Evolutionary conservation across 2,888 invertebrate species (phyloP), one percentile per base, ranked within the genome.

Genomic region (Drosophila neonasuta): DNA sequence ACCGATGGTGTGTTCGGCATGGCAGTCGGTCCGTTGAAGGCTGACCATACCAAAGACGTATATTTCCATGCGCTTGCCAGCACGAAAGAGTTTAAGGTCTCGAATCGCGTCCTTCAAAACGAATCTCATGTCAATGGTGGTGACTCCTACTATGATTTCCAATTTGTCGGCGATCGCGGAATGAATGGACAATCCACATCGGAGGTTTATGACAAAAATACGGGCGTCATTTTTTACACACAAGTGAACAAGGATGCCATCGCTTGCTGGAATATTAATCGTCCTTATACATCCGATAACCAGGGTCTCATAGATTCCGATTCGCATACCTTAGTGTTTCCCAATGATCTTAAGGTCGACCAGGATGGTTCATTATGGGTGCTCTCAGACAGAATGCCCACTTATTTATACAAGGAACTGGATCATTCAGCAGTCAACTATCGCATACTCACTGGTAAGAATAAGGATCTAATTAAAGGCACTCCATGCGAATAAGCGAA

Each of bases 61-160:
- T 96, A 95, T 90, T 96, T 96, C 94, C 96, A 96, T 89, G 93
- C 96, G 0, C 92, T 96, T 90, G 94, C 96, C 34, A 95, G 95
- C 79, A 95, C 95, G 51, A 94, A 94, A 74, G 96, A 96, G 90
- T 96, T 96, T 89, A 93, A 94, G 60, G 96, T 96, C 6, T 94
- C 95, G 9, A 95, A 95, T 11, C 92, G 93, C 74, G 92, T 96
- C 46, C 91, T 96, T 41, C 93, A 94, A 88, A 96, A 96, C 88
- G 93, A 95, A 90, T 94, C 94, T 20, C 91, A 93, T 76, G 94
- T 94, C n/a, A 92, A 93, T 68, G 93, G 94, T 80, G 91, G 92
- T 13, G 93, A 93, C 68, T 93, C 94, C 39, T 96, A 95, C 91
- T 92, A 94, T 82, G 93, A 94, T 77, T 96, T 94, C 90, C 94